Evolutionary conservation across 1,140 invertebrate genomes (phyloP), one percentile per base, ranked within the genome.

Genomic region (Drosophila littoralis): DNA sequence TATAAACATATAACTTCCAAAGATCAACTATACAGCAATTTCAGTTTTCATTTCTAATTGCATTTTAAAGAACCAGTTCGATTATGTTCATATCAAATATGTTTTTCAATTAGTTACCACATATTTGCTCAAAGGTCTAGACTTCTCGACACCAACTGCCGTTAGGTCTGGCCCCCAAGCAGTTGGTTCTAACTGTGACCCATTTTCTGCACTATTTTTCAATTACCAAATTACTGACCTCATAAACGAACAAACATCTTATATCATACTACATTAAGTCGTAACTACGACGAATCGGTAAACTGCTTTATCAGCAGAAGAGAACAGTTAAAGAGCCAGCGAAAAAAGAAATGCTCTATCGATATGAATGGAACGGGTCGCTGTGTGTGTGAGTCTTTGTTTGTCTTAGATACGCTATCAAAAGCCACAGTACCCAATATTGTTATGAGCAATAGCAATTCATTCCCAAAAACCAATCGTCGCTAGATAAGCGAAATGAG

Each of bases 191-290:
- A 51, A 58, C 35, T 58, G 35, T 76, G 83, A 82, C 82, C 82
- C 75, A 88, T 70, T 79, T 82, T 12, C 12, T 45, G 45, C 45
- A 64, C 55, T 59, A 8, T 63, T 73, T 85, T 78, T 79, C 82
- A 88, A 85, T 85, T 85, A 85, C 83, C 82, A 85, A 85, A 85
- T 88, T 66, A 82, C 82, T 88, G 83, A 85, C 82, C 83, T 75
- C 82, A 85, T 82, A 85, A 81, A 75, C 59, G 64, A 55, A 35
- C 50, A 69, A 79, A 65, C 70, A 33, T 57, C 74, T 74, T 42
- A 61, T 67, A 60, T 33, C 57, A 43, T 66, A 45, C 52, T 35
- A 55, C 50, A 43, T 43, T n/a, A 33, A 32, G 42, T 28, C 36
- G 43, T 15, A 55, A 46, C 35, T 15, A 32, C 13, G 36, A 28